Conservation (phyloP, 1,140 invertebrate genomes). For the Lamellibrachia luymesi region DNA sequence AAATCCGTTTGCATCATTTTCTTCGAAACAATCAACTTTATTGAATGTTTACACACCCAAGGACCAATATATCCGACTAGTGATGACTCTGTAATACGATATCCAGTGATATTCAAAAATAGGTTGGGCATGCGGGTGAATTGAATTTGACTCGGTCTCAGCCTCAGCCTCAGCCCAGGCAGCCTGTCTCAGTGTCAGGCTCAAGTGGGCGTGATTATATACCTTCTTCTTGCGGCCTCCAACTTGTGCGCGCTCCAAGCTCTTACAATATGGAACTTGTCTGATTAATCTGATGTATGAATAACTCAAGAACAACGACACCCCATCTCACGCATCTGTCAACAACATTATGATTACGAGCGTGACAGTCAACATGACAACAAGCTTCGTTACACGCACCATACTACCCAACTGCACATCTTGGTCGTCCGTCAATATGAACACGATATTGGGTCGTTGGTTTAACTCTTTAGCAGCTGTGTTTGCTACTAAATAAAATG, state of each 20-base stretch:
- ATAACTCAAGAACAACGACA: neutral
- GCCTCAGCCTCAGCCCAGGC: neutral
- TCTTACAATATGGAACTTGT: neutral
- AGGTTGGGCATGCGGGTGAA: too few species aligned
- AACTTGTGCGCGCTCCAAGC: neutral
- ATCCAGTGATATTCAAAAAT: too few species aligned
- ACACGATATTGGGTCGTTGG: constrained; percentile 51
- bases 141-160: too few species aligned
- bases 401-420: constrained; percentile 61
- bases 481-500: neutral
- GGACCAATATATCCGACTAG: too few species aligned
- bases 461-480: neutral
- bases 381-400: constrained; percentile 61
- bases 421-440: constrained; percentile 57
- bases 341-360: neutral
- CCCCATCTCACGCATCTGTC: constrained; percentile 2
- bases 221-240: neutral
- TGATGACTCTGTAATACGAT: too few species aligned
- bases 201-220: neutral
- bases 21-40: too few species aligned
- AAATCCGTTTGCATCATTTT: too few species aligned
- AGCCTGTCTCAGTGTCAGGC: neutral
- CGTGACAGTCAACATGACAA: constrained; percentile 11
- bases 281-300: neutral
- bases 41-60: too few species aligned